phyloP scores from a whole-genome alignment of 2,113 vertebrate species.

The Kryptolebias marmoratus region DNA sequence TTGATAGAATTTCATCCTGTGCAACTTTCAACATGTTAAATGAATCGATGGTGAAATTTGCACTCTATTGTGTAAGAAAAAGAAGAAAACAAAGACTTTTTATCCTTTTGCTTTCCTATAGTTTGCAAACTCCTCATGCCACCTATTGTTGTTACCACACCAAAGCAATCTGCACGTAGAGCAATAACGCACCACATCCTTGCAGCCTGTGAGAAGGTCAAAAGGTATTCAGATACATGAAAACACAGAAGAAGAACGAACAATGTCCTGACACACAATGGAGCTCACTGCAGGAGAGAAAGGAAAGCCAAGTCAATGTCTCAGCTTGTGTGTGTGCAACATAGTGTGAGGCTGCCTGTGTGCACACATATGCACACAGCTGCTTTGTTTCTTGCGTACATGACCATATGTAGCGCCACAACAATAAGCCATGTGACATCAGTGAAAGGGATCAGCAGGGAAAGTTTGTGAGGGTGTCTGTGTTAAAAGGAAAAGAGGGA shows the following conservation, averaged over 20 bases:
- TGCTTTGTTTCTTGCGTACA: constrained; percentile 59
- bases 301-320: constrained; percentile 18
- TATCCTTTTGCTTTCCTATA: constrained; percentile 14
- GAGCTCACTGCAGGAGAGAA: constrained; percentile 41
- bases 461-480: constrained; percentile 74
- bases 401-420: constrained; percentile 48
- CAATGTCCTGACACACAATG: constrained; percentile 64
- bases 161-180: constrained; percentile 70
- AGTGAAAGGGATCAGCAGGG: constrained; percentile 68
- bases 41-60: background rate
- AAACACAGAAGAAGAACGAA: constrained; percentile 60
- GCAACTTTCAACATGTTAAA: background rate
- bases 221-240: constrained; percentile 60
- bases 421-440: constrained; percentile 69
- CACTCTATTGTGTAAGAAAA: background rate
- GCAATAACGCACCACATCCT: constrained; percentile 67
- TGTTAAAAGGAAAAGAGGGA: constrained; percentile 75
- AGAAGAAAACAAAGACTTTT: constrained; percentile 22
- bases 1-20: background rate
- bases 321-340: constrained; percentile 19
- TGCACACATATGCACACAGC: constrained; percentile 27
- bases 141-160: constrained; percentile 46
- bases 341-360: constrained; percentile 17
- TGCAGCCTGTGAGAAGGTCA: constrained; percentile 66
- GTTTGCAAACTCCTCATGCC: constrained; percentile 30